These are phyloP conservation scores for Diaperis boleti DNA, from an alignment of 2,888 invertebrate genomes.

Conservation along the genomic window DNA sequence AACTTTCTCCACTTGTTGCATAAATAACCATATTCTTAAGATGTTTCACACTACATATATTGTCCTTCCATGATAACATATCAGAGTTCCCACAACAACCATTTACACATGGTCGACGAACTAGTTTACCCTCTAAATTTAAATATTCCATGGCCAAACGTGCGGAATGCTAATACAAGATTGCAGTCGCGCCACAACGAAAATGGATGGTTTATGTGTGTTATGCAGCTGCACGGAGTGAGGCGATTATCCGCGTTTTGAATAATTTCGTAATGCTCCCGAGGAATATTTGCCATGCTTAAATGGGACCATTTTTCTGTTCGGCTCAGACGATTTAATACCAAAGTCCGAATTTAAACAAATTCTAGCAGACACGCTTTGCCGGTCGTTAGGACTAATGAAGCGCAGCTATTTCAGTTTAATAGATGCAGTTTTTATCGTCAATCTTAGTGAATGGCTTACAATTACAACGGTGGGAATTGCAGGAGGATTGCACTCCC, in stretches of 20 bases:
- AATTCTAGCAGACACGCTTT: background rate
- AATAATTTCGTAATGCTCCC: slow-evolving; percentile 16
- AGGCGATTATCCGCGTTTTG: slow-evolving; percentile 24
- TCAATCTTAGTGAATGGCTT: background rate
- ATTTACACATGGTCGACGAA: slow-evolving; percentile 14
- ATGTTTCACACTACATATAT: too few relatives aligned
- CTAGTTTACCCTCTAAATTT: slow-evolving; percentile 18
- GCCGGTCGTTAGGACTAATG: background rate
- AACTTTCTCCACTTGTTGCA: too few relatives aligned
- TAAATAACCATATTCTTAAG: too few relatives aligned
- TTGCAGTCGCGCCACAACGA: slow-evolving; percentile 28
- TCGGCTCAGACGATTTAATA: background rate
- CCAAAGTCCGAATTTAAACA: background rate
- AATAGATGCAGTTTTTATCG: slow-evolving; percentile 3
- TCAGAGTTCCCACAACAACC: slow-evolving; percentile 1
- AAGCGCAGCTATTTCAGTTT: background rate
- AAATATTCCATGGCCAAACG: slow-evolving; percentile 24
- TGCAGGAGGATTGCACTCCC: background rate
- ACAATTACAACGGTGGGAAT: background rate
- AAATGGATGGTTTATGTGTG: slow-evolving; percentile 29
- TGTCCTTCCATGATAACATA: background rate
- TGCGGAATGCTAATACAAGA: slow-evolving; percentile 32
- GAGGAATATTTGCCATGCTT: slow-evolving; percentile 7
- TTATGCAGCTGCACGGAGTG: slow-evolving; percentile 28
- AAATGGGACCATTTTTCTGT: slow-evolving; percentile 9